Conservation (phyloP, 1,140 invertebrate species). For the Brachionus sp. region DNA sequence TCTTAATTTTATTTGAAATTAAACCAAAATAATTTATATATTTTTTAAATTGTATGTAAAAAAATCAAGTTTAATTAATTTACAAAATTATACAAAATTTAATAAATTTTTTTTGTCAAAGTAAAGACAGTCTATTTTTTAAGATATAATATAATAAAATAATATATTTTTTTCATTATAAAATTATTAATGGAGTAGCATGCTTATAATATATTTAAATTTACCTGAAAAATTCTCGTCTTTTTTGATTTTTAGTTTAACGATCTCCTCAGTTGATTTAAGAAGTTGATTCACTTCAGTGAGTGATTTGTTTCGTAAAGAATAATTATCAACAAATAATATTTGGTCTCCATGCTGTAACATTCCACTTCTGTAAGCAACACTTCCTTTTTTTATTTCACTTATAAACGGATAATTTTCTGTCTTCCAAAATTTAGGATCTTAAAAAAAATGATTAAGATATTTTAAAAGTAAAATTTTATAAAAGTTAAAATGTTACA, state of each 20-base stretch:
- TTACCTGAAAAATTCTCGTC: slow-evolving; percentile 62
- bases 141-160: no score
- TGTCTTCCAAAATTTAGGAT: slow-evolving; percentile 53
- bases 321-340: slow-evolving; percentile 78
- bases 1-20: no score
- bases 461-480: slow-evolving; percentile 18
- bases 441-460: slow-evolving; percentile 48
- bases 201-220: no score
- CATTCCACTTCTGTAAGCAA: slow-evolving; percentile 76
- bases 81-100: no score
- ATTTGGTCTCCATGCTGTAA: slow-evolving; percentile 78
- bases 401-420: slow-evolving; percentile 73
- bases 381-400: slow-evolving; percentile 79
- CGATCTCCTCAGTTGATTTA: slow-evolving; percentile 70
- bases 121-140: no score
- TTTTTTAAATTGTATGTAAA: no score
- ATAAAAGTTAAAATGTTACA: no score
- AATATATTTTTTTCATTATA: no score
- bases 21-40: no score
- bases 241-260: slow-evolving; percentile 70
- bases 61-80: no score
- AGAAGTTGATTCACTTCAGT: slow-evolving; percentile 73
- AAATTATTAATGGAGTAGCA: no score
- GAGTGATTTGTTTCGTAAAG: slow-evolving; percentile 69
- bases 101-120: no score